Evolutionary conservation across 2,888 invertebrate genomes (phyloP).

Genomic region (Dryobotodes eremita): DNA sequence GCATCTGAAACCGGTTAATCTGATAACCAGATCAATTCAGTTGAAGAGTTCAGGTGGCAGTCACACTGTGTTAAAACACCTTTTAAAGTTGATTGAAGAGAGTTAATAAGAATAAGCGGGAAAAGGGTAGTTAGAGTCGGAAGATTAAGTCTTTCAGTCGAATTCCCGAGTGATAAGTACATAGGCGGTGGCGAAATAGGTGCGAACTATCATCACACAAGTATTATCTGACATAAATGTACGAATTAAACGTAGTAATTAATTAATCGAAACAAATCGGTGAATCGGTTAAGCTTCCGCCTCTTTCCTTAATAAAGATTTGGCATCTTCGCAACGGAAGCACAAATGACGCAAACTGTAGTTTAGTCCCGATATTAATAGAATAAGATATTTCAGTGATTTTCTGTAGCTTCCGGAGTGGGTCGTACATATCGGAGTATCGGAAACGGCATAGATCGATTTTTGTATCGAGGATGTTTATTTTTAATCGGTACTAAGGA

Average conservation of each 20-base stretch:
- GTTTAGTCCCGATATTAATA: constrained; percentile 69
- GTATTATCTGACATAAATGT: constrained; percentile 36
- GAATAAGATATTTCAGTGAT: constrained; percentile 64
- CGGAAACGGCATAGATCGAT: constrained; percentile 60
- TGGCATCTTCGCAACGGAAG: constrained; percentile 75
- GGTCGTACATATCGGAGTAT: constrained; percentile 44
- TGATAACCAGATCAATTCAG: not conserved
- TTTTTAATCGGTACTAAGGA: constrained; percentile 60
- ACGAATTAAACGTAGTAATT: constrained; percentile 55
- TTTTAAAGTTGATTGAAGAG: not conserved
- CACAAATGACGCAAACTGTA: constrained; percentile 73
- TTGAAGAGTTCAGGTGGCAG: not conserved
- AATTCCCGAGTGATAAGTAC: not conserved
- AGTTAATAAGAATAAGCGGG: not conserved
- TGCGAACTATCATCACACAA: not conserved
- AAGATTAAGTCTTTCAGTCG: not conserved
- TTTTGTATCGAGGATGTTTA: constrained; percentile 56
- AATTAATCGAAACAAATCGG: constrained; percentile 69
- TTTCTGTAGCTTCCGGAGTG: constrained; percentile 62
- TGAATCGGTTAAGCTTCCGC: constrained; percentile 63
- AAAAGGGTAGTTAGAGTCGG: not conserved
- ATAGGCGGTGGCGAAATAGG: not conserved
- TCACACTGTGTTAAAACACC: not conserved
- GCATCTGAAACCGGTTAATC: not conserved
- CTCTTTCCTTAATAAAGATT: constrained; percentile 65